These are phyloP conservation scores for Phalacrocorax brasilianus DNA, from an alignment of 2,113 vertebrate genomes.

Conservation along the genomic window DNA sequence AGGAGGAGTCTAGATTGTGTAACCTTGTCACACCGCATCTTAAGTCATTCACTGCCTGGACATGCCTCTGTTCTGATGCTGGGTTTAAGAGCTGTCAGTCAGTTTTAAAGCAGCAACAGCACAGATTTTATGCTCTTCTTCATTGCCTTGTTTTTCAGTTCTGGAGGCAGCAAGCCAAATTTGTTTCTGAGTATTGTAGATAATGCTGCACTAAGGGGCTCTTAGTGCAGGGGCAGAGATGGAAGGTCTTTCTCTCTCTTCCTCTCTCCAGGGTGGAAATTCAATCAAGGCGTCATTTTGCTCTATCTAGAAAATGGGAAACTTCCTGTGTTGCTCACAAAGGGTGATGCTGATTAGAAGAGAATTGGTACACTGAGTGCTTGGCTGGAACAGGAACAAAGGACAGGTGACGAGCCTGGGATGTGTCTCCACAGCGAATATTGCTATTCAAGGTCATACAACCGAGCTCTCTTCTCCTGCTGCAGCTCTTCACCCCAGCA, in stretches of 20 bases:
- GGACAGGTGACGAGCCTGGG: neutral
- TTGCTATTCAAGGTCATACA: neutral
- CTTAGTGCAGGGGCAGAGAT: neutral
- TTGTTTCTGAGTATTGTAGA: neutral
- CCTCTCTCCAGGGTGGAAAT: neutral
- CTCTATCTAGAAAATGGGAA: neutral
- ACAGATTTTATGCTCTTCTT: neutral
- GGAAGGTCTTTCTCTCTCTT: neutral
- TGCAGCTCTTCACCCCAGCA: neutral
- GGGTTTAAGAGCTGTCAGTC: neutral
- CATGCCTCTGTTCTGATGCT: neutral
- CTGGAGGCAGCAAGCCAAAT: neutral
- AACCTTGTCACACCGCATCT: neutral
- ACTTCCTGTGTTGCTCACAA: constrained; percentile 6
- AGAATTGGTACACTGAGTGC: constrained; percentile 33
- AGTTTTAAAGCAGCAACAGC: neutral
- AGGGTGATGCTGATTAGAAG: constrained; percentile 17
- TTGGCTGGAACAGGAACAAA: constrained; percentile 15
- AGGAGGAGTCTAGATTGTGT: neutral
- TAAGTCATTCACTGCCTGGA: neutral
- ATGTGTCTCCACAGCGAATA: neutral
- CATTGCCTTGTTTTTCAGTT: neutral
- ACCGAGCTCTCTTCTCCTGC: neutral
- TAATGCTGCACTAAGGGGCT: neutral
- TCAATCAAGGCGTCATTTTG: constrained; percentile 12